Conservation (phyloP, 2,113 vertebrate species). For the Sprattus sprattus region DNA sequence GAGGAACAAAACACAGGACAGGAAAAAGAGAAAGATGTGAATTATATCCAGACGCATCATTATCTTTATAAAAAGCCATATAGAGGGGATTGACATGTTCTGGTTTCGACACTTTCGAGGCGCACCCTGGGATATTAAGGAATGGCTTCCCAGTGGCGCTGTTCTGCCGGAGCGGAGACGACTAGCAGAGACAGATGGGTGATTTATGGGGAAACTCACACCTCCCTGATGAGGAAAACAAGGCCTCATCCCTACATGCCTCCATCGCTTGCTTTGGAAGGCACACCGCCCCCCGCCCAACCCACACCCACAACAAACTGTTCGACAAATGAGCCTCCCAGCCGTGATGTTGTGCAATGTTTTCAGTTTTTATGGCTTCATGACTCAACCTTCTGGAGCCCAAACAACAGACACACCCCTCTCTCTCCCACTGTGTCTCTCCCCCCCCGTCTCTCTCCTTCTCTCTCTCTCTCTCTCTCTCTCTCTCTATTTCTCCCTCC, state of each 20-base stretch:
- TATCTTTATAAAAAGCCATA: background rate
- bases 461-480: background rate
- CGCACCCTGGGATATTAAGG: background rate
- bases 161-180: background rate
- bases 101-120: background rate
- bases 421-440: slow-evolving; percentile 2
- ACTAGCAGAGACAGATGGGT: background rate
- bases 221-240: slow-evolving; percentile 14
- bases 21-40: background rate
- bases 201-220: background rate
- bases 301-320: slow-evolving; percentile 44
- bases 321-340: slow-evolving; percentile 56
- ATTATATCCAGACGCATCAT: background rate
- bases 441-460: background rate
- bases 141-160: background rate
- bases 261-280: background rate
- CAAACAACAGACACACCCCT: slow-evolving; percentile 42
- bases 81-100: background rate
- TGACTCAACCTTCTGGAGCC: slow-evolving; percentile 56
- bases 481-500: background rate
- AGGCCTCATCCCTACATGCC: slow-evolving; percentile 4
- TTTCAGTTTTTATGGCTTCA: slow-evolving; percentile 51
- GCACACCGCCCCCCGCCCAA: background rate
- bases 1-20: background rate
- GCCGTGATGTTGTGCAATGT: slow-evolving; percentile 56